Evolutionary conservation across 2,113 vertebrate genomes (phyloP), one percentile per base, ranked within the genome.

Genomic region (Gadus chalcogrammus): DNA sequence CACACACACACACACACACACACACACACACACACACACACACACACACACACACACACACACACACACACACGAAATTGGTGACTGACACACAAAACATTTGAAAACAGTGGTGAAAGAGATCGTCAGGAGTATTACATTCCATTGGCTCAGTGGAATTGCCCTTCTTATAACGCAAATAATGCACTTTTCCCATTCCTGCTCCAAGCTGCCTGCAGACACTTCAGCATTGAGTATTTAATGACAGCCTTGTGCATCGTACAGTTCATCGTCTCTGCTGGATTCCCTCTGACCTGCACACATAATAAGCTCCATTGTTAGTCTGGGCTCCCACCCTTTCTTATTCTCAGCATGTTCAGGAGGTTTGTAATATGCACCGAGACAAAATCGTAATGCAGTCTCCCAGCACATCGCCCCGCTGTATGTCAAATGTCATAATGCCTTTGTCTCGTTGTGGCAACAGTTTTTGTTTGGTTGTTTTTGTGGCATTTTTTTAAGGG

Each of bases 381-480:
- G 11, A 48, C 42, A 48, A 13, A 48, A 35, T 35, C 53, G 53
- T 55, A 5, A 55, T 12, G 53, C 5, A 13, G 53, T 55, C 16
- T 55, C 16, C 53, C 53, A 55, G 53, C 53, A 55, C 16, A 15
- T 55, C 53, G 5, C 12, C 80, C 71, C 68, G 59, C 53, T 80
- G 81, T 74, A 71, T 70, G 79, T 67, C 75, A 67, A 35, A 35
- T 35, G 31, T 35, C 31, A 35, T 35, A 35, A 68, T 61, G 16
- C 69, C 3, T 70, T 63, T 69, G 17, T 71, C 64, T 58, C 65
- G 59, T 62, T 71, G 55, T 71, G 18, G 71, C 31, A 67, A 35
- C 69, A 76, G 73, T 75, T 6, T 42, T 42, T 9, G 42, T 48
- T 12, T 48, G 8, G 42, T 75, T 85, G 71, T 82, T 75, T 75